A percentile compares a stretch with the other conserved stretches of the same genome.
Conservation (phyloP, 64 coral and sea anemone genomes). For the Orbicella faveolata region DNA sequence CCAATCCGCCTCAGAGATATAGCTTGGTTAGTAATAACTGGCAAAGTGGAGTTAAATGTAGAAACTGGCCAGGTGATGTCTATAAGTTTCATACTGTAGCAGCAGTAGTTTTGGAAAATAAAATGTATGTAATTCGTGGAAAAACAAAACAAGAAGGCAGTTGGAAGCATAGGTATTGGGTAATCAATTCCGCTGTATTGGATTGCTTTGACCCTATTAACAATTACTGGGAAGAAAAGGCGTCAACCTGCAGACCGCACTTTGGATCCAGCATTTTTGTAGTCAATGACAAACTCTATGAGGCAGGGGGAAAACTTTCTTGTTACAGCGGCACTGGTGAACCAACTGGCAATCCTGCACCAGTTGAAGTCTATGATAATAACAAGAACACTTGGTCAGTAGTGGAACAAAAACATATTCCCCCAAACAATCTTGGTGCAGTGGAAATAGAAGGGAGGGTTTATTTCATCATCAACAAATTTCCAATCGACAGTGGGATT, state of each 20-base stretch:
- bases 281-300: neutral
- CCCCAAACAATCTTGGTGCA: conserved; percentile 30
- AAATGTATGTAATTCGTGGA: conserved; percentile 2
- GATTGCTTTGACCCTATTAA: conserved; percentile 14
- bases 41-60: neutral
- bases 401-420: conserved; percentile 31
- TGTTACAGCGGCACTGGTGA: too few species aligned
- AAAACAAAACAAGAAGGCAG: too few species aligned
- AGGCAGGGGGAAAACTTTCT: neutral
- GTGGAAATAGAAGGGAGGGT: conserved; percentile 23
- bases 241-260: neutral
- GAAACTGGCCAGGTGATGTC: too few species aligned
- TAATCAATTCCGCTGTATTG: neutral
- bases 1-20: neutral
- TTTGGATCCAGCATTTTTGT: conserved; percentile 12
- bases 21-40: neutral
- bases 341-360: too few species aligned
- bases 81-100: neutral
- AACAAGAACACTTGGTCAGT: neutral
- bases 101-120: neutral
- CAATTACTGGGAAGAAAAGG: neutral
- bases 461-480: conserved; percentile 5
- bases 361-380: conserved; percentile 12
- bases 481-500: too few species aligned
- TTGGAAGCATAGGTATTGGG: neutral